Base-by-base conservation (phyloP, 2,113 vertebrate species). In the Pardalotus punctatus region DNA sequence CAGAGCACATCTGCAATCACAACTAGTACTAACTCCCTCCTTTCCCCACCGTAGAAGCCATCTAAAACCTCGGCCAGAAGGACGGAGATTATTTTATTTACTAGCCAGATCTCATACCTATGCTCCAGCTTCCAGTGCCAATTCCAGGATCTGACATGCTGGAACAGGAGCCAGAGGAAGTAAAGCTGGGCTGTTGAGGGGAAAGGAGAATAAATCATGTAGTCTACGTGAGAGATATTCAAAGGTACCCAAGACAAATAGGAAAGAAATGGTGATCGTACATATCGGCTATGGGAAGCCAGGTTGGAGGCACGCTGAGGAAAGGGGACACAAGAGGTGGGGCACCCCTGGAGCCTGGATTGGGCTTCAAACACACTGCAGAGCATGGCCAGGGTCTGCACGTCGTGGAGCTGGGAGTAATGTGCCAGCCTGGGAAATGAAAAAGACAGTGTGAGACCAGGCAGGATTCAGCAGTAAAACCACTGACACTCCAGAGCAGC, bases 321-420 rank as follows among this genome's bases (percentile, higher is more conserved):
- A 4, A 98, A 98, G 25, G 98, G 98, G 24, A 98, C 98, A 0
- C 96, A 98, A 27, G 98, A 98, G 31, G 96, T 96, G 16, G 95
- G 97, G 35, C 95, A 91, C 29, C 99, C 99, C 70, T 98, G 98
- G 8, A 98, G 98, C 73, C 97, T 97, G 81, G 98, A 97, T 38
- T 99, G 99, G 81, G 98, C 98, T 97, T 98, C 98, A 92, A 99
- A 99, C 69, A 99, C 98, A 0, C 99, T 99, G 97, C 99, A 99
- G 57, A 99, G 97, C 99, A 99, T 99, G 51, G 99, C 99, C 96
- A 99, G 92, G 1, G 99, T 99, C 98, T 99, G 99, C 19, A 99
- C 98, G 1, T 99, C 99, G 0, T 99, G 99, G 96, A 99, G 99
- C 71, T 98, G 99, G 21, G 99, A 99, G 97, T 99, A 99, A 93